phyloP scores from a whole-genome alignment of 2,113 vertebrate genomes.

The Chlorodrepanis virens region DNA sequence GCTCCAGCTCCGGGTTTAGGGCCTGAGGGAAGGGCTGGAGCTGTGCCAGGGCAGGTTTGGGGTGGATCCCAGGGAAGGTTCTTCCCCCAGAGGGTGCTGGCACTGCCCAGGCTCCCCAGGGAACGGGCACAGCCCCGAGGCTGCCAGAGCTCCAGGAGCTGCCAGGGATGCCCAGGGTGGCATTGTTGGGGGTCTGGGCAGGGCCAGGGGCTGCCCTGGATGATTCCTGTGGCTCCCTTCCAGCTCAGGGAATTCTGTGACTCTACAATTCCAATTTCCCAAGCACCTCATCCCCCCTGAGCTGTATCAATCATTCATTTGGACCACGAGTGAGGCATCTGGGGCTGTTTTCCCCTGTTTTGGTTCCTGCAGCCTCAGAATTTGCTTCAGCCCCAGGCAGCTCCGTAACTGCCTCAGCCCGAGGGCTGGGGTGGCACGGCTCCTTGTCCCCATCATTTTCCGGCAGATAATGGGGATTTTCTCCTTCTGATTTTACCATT shows the following conservation, averaged over 20 bases:
- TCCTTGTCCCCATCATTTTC: not conserved
- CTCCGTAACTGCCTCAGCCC: fast-evolving
- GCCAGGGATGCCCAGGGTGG: not conserved
- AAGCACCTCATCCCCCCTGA: not conserved
- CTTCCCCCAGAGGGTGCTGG: not conserved
- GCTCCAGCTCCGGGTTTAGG: not conserved
- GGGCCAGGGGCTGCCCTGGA: fast-evolving
- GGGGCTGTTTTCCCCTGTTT: not conserved
- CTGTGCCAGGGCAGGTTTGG: fast-evolving
- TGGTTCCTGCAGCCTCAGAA: not conserved
- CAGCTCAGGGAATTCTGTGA: not conserved
- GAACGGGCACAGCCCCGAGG: not conserved
- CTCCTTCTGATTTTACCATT: not conserved
- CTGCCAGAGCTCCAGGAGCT: not conserved
- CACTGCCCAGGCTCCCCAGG: not conserved
- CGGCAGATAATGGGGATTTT: not conserved
- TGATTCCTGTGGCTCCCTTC: not conserved
- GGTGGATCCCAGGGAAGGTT: fast-evolving
- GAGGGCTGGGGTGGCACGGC: fast-evolving
- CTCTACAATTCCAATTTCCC: not conserved
- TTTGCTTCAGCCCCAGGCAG: not conserved
- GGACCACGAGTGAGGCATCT: fast-evolving
- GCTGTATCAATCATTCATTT: not conserved
- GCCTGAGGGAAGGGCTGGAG: fast-evolving
- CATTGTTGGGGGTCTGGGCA: not conserved